Base-by-base conservation (phyloP, 1,140 invertebrate genomes). In the Condylostylus longicornis region DNA sequence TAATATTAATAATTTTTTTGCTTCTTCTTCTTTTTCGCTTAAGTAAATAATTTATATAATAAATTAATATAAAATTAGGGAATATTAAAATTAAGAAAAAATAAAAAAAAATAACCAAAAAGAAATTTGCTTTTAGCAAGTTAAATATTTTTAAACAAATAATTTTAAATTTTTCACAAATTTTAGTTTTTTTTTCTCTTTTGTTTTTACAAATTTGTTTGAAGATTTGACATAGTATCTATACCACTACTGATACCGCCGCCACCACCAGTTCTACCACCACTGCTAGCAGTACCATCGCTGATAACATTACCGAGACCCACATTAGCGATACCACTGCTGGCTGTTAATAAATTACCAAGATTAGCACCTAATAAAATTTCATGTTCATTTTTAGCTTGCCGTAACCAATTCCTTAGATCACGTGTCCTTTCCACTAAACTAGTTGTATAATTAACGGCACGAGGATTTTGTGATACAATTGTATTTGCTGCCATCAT, bases 351-450 rank as follows among this genome's bases (percentile, higher is more conserved):
- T 29, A 28, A 3, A 40, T 46, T 31, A 0, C 42, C 40, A 6
- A 43, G 45, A 25, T 48, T 46, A 9, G 38, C 33, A 5, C 45
- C 44, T 1, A 43, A 43, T 5, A 58, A 37, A 9, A 59, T 18
- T 7, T 59, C 56, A 13, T 58, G 55, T 33, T 59, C 56, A 13
- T 47, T 59, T 36, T 58, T 59, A 0, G 56, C 55, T 40, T 57
- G 55, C 2, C 51, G 42, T 27, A 78, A 46, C 75, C 75, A 77
- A 46, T 77, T 74, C 35, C 74, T 65, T 18, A 77, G 54, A 42
- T 75, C 75, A 33, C 70, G 59, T 0, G 74, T 75, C 23, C 74
- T 62, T 46, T 78, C 75, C 27, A 74, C 71, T 17, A 78, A 48
- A 25, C 70, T 75, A 3, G 71, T 65, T 13, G 63, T 49, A 27